Conservation (phyloP, 2,797 vertebrate species). For the Erethizon dorsatum region DNA sequence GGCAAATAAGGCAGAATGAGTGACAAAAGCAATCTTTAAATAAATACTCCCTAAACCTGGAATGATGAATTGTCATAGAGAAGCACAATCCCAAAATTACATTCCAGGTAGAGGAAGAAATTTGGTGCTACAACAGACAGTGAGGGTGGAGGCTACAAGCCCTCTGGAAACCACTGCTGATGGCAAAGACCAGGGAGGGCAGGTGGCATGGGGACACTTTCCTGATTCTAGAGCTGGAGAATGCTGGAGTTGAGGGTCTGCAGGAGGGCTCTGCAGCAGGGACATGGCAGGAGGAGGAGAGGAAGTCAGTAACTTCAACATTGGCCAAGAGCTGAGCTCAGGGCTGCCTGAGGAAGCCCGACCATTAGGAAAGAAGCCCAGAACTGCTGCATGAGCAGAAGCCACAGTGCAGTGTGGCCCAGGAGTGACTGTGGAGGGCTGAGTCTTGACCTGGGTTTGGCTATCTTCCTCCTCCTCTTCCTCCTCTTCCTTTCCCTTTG, state of each 20-base stretch:
- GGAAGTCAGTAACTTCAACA: fast-evolving
- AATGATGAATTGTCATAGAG: background rate
- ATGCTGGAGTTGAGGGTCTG: too few relatives aligned
- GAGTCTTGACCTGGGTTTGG: background rate
- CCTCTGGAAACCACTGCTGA: too few relatives aligned
- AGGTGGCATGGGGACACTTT: background rate
- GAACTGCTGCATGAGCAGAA: fast-evolving
- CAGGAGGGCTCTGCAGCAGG: background rate
- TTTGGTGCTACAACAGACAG: fast-evolving
- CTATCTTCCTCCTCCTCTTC: fast-evolving
- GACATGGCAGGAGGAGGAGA: too few relatives aligned
- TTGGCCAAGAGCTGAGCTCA: fast-evolving
- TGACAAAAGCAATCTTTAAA: constrained; percentile 55
- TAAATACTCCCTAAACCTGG: background rate
- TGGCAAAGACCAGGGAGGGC: fast-evolving
- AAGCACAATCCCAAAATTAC: background rate
- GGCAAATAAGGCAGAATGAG: background rate
- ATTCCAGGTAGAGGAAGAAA: background rate
- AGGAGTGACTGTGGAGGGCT: fast-evolving
- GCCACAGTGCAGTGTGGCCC: background rate
- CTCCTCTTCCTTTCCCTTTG: background rate
- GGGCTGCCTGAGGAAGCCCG: fast-evolving
- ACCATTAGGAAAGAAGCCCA: fast-evolving
- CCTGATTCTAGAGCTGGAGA: background rate
- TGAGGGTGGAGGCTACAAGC: fast-evolving